Conservation (phyloP, 2,888 invertebrate species). For the Anthoptus insignis region DNA sequence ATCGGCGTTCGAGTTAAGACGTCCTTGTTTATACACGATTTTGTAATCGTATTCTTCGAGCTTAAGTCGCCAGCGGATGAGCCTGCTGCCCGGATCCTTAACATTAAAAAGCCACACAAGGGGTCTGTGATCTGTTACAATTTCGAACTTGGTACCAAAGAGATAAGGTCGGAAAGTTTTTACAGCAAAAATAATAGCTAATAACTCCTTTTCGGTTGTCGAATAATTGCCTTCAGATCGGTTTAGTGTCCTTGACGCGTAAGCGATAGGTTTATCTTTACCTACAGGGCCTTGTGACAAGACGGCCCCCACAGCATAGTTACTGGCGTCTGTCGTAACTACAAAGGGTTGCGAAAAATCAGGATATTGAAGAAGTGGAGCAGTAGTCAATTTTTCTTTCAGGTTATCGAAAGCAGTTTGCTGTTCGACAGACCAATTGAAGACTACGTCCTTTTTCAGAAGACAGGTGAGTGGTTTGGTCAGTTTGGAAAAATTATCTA, state of each 20-base stretch:
- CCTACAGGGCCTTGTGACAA: conserved; percentile 52
- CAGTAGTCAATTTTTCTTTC: conserved; percentile 44
- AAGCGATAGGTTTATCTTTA: conserved; percentile 49
- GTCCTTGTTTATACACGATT: conserved; percentile 39
- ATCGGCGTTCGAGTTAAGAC: conserved; percentile 30
- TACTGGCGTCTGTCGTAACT: conserved; percentile 54
- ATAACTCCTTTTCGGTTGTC: conserved; percentile 43
- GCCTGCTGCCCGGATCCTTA: conserved; percentile 42
- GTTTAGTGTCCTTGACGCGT: conserved; percentile 49
- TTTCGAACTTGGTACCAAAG: conserved; percentile 34
- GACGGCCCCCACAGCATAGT: conserved; percentile 52
- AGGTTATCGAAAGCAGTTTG: conserved; percentile 46
- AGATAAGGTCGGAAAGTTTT: conserved; percentile 45
- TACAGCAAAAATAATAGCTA: conserved; percentile 36
- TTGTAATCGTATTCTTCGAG: conserved; percentile 45
- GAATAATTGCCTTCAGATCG: conserved; percentile 49
- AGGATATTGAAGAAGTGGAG: conserved; percentile 58
- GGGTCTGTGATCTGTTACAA: conserved; percentile 38
- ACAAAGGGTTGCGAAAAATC: conserved; percentile 55
- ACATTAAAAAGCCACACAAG: conserved; percentile 28
- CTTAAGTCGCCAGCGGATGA: conserved; percentile 41
- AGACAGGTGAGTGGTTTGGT: conserved; percentile 50
- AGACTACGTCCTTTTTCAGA: conserved; percentile 47
- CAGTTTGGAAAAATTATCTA: conserved; percentile 55
- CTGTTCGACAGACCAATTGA: conserved; percentile 47